Percentiles rank a stretch among this genome's conserved stretches.
Evolutionary conservation across 2,113 vertebrate genomes (phyloP).

Genomic region (Scolopax mira): DNA sequence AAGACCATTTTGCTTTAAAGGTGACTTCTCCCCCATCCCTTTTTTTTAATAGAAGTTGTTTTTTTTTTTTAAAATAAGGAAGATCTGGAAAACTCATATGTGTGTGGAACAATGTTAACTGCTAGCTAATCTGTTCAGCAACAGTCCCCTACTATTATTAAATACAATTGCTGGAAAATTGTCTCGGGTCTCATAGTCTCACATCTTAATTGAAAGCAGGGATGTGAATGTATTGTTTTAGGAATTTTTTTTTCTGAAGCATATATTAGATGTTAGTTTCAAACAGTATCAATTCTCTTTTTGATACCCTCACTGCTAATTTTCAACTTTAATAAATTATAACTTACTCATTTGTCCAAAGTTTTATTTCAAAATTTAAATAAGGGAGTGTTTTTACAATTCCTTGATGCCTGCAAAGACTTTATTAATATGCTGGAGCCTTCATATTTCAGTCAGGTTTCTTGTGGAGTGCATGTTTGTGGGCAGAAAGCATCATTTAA

Average conservation of each 20-base stretch:
- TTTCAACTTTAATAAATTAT: not conserved
- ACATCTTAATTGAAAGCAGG: not conserved
- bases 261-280: not conserved
- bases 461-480: not conserved
- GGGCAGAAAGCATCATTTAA: not conserved
- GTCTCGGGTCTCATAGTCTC: not conserved
- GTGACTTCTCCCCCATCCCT: not conserved
- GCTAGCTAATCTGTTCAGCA: slow-evolving; percentile 1
- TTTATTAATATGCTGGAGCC: not conserved
- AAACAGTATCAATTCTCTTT: not conserved
- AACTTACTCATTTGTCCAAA: not conserved
- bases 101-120: not conserved
- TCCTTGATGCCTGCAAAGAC: not conserved
- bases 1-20: not conserved
- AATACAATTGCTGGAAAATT: slow-evolving; percentile 27
- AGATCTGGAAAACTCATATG: not conserved
- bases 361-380: not conserved
- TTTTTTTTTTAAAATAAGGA: not conserved
- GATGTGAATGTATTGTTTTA: not conserved
- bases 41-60: not conserved
- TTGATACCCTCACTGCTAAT: not conserved
- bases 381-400: not conserved
- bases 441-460: not conserved
- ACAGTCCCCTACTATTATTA: not conserved
- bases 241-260: not conserved